A percentile compares a stretch with the other conserved stretches of the same genome.
phyloP scores from a whole-genome alignment of 92 coral and sea anemone species.

The Epizoanthus illoricatus region DNA sequence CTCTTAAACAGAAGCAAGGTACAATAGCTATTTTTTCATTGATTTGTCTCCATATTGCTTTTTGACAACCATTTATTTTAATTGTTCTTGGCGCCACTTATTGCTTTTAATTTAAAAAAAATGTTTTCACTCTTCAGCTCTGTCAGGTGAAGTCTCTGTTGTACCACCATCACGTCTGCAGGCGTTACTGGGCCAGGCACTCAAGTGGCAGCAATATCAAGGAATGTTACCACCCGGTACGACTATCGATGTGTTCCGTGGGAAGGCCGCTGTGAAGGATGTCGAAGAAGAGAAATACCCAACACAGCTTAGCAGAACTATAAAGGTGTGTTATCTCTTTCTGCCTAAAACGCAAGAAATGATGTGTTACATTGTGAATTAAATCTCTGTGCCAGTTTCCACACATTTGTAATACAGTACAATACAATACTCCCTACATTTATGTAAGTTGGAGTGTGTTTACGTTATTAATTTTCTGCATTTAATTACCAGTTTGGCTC shows the following conservation, averaged over 20 bases:
- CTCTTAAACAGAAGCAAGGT: no score
- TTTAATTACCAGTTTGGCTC: constrained; percentile 77
- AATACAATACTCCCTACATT: no score
- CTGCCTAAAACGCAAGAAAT: no score
- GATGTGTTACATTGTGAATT: no score
- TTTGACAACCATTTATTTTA: no score
- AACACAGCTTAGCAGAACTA: constrained; percentile 82
- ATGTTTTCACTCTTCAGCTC: constrained; percentile 44
- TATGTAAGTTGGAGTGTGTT: no score
- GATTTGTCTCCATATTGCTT: no score
- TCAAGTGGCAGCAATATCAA: constrained; percentile 99
- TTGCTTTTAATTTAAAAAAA: no score
- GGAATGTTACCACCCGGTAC: constrained; percentile 98
- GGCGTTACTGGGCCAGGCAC: constrained; percentile 93
- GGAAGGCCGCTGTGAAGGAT: constrained; percentile 97
- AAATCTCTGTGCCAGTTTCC: no score
- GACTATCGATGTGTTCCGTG: constrained; percentile 95
- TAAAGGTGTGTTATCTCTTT: constrained; percentile 63
- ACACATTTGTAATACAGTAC: no score
- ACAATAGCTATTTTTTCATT: no score
- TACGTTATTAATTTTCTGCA: not conserved
- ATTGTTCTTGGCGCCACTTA: no score
- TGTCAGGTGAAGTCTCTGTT: constrained; percentile 97
- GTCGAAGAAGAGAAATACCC: constrained; percentile 98
- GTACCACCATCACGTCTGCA: constrained; percentile 98